A percentile compares a stretch with the other conserved stretches of the same genome.
Conservation (phyloP, 2,113 vertebrate genomes). For the Nothocercus julius region DNA sequence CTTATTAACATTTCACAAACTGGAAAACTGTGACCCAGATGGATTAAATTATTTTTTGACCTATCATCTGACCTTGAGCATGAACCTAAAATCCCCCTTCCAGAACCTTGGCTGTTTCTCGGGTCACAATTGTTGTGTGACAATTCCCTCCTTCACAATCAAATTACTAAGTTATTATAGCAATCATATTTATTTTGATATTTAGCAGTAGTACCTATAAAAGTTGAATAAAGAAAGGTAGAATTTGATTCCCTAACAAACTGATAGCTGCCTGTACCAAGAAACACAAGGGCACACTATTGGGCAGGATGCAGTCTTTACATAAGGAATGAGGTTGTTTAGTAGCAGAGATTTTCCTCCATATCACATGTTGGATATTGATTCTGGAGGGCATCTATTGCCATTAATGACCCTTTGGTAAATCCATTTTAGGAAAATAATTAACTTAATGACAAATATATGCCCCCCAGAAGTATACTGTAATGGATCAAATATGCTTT, state of each 20-base stretch:
- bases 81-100: background rate
- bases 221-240: background rate
- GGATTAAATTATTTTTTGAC: background rate
- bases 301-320: background rate
- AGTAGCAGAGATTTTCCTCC: background rate
- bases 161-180: background rate
- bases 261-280: background rate
- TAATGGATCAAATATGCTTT: background rate
- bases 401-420: background rate
- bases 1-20: background rate
- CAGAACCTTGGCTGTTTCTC: background rate
- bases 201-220: background rate
- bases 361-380: background rate
- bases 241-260: background rate
- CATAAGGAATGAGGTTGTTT: too few relatives aligned
- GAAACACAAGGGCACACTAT: background rate
- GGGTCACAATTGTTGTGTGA: background rate
- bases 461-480: background rate
- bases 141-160: background rate
- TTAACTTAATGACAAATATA: background rate
- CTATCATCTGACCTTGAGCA: background rate
- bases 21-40: background rate
- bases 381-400: background rate
- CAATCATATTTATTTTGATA: background rate
- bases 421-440: background rate